These are phyloP conservation scores for Morpho achilles DNA, from an alignment of 2,888 invertebrate genomes.

Conservation along the genomic window DNA sequence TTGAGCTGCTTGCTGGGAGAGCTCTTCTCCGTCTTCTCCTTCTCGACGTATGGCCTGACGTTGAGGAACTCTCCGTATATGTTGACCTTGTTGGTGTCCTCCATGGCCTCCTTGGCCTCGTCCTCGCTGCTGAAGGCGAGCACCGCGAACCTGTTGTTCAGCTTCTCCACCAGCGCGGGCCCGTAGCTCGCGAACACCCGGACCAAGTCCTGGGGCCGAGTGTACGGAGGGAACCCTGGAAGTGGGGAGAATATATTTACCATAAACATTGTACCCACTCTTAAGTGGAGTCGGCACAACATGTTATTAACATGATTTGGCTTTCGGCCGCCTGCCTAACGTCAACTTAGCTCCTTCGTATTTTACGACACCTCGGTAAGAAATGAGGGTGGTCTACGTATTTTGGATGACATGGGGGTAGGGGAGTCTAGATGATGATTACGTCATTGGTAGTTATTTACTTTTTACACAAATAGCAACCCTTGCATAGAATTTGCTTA, in stretches of 20 bases:
- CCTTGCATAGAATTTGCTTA: no score
- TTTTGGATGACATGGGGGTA: no score
- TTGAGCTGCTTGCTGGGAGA: constrained; percentile 10
- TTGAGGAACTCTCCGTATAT: constrained; percentile 52
- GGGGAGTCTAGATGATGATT: no score
- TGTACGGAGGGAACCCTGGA: constrained; percentile 54
- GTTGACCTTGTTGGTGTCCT: constrained; percentile 34
- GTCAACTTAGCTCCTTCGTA: no score
- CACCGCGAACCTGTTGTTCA: constrained; percentile 35
- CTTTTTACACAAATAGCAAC: no score
- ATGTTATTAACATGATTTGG: no score
- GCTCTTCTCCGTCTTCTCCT: neutral
- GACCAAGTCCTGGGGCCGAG: constrained; percentile 45
- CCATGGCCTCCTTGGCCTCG: constrained; percentile 38
- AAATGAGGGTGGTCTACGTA: no score
- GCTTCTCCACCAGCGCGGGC: constrained; percentile 36
- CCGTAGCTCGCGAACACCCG: constrained; percentile 46
- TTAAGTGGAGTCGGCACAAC: no score
- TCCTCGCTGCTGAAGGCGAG: constrained; percentile 33
- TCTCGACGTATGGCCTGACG: constrained; percentile 34
- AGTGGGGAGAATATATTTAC: neutral
- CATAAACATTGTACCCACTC: no score
- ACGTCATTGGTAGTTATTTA: no score
- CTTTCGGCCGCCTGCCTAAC: no score
- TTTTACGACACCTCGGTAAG: no score